A percentile compares a stretch with the other conserved stretches of the same genome.
Conservation (phyloP, 2,888 invertebrate genomes). For the Odontomyia ornata region DNA sequence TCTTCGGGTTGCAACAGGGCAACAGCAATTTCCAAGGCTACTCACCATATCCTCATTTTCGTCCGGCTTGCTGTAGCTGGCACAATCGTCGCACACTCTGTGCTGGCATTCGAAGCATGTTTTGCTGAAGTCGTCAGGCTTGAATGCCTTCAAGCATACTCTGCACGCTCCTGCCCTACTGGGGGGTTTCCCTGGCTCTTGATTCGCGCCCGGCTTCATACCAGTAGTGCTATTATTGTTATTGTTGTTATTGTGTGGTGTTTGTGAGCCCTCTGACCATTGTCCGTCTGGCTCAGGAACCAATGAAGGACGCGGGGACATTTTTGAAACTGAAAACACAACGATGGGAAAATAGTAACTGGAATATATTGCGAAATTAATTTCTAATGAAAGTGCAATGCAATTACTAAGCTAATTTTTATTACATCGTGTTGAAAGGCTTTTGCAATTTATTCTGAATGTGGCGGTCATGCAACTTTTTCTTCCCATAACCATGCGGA, state of each 20-base stretch:
- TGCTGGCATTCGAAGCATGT: conserved; percentile 91
- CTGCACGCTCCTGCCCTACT: conserved; percentile 81
- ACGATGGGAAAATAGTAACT: neutral
- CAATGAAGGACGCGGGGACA: conserved; percentile 73
- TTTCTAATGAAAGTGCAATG: conserved; percentile 13
- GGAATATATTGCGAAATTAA: conserved; percentile 4
- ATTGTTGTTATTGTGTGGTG: conserved; percentile 62
- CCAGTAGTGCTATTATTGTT: conserved; percentile 64
- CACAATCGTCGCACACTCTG: conserved; percentile 92
- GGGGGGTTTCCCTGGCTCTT: conserved; percentile 66
- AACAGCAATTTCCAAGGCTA: conserved; percentile 42
- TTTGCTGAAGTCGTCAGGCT: conserved; percentile 87
- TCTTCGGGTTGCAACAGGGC: neutral
- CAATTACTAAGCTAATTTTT: conserved; percentile 14
- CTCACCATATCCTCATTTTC: conserved; percentile 84
- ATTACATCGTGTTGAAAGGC: too few relatives aligned
- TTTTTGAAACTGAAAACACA: conserved; percentile 71
- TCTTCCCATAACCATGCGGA: too few relatives aligned
- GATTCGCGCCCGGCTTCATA: conserved; percentile 65
- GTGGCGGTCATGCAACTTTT: conserved; percentile 3
- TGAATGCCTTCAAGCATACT: conserved; percentile 87
- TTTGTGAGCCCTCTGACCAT: conserved; percentile 61
- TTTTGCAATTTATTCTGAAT: too few relatives aligned
- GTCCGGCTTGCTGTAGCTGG: conserved; percentile 86
- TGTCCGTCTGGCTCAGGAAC: conserved; percentile 64